These are phyloP conservation scores for Horisme vitalbata DNA, from an alignment of 2,888 invertebrate species.

Conservation along the genomic window DNA sequence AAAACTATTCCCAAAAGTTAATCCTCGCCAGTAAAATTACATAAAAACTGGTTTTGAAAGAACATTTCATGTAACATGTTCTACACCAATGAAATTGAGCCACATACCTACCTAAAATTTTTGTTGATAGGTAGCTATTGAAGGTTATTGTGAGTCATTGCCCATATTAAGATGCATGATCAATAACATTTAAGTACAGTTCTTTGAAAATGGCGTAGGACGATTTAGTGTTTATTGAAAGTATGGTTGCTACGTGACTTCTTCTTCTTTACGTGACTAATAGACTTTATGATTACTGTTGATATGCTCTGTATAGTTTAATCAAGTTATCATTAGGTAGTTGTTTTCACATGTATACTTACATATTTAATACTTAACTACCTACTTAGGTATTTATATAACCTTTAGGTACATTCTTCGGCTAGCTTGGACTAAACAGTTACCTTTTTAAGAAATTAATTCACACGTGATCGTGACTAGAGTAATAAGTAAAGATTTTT, in stretches of 20 bases:
- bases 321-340: too few species aligned
- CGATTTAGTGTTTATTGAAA: slow-evolving; percentile 12
- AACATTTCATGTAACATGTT: slow-evolving; percentile 1
- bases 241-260: slow-evolving; percentile 19
- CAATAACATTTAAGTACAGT: slow-evolving; percentile 18
- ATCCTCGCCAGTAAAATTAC: neutral
- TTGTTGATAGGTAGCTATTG: neutral
- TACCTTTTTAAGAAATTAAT: too few species aligned
- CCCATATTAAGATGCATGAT: slow-evolving; percentile 23
- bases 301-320: too few species aligned
- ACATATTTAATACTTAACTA: too few species aligned
- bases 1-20: too few species aligned
- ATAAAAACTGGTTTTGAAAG: slow-evolving; percentile 34
- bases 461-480: too few species aligned
- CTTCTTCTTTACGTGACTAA: neutral
- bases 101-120: slow-evolving; percentile 27
- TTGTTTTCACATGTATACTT: too few species aligned
- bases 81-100: slow-evolving; percentile 31
- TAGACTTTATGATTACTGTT: too few species aligned
- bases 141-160: slow-evolving; percentile 26
- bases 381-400: too few species aligned
- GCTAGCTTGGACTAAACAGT: too few species aligned
- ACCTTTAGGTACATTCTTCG: too few species aligned
- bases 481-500: too few species aligned
- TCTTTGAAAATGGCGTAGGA: slow-evolving; percentile 18